Evolutionary conservation across 1,140 invertebrate species (phyloP), one percentile per base, ranked within the genome.

Genomic region (Procambarus clarkii): DNA sequence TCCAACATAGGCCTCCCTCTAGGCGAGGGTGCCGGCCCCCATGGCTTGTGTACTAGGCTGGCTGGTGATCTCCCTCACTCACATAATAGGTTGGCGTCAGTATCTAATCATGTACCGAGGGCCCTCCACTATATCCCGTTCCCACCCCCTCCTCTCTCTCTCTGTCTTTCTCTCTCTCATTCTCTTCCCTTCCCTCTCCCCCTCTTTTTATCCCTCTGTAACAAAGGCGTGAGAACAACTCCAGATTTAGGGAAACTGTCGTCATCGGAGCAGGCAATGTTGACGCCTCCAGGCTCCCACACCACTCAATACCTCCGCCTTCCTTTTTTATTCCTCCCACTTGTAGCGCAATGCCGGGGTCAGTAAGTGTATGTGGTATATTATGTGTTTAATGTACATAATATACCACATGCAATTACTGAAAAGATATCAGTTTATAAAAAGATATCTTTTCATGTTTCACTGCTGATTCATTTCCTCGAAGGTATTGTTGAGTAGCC

Each of bases 211-310:
- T 74, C 69, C 85, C 85, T 46, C 71, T 77, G 85, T 86, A 86
- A 86, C 85, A 86, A 86, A 86, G 85, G 85, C 85, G 85, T 86
- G 85, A 86, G 85, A 86, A 86, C 78, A 77, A 58, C 71, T 86
- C 71, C 85, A 86, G 74, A 74, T 86, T 86, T 77, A 58, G 46
- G 85, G 85, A 86, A 86, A 86, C 71, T 78, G 48, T 74, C 85
- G 76, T 86, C 85, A 86, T 78, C 46, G 85, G 85, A 58, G 58
- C 79, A 81, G 18, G 48, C 58, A 81, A 81, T 81, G 79, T 81
- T 81, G 79, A 81, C 79, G 79, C 79, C 11, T 5, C 24, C 69
- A 21, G 69, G 69, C 69, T 21, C n/a, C 69, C 69, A 34, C 24
- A 74, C 69, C 4, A 74, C 24, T 74, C 50, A 54, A 54, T 13